Conservation (phyloP, 2,113 vertebrate genomes). For the Solea senegalensis region DNA sequence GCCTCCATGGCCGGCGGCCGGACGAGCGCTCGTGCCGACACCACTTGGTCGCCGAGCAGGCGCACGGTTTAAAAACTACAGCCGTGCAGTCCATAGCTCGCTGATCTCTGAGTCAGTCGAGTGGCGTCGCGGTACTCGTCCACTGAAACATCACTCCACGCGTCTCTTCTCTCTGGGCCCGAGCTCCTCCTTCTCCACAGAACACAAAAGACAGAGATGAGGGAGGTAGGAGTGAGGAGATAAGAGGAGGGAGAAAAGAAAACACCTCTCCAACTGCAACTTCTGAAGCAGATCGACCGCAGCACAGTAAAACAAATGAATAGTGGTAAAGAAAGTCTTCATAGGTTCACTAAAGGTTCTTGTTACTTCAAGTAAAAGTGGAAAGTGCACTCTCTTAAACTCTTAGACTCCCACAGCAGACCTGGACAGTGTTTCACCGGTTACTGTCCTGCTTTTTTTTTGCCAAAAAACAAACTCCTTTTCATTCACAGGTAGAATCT, state of each 20-base stretch:
- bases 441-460: slow-evolving; percentile 7
- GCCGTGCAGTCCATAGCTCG: slow-evolving; percentile 71
- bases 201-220: slow-evolving; percentile 61
- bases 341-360: neutral
- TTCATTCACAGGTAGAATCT: slow-evolving; percentile 41
- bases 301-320: neutral
- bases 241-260: slow-evolving; percentile 31
- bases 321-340: neutral
- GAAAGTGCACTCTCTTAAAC: slow-evolving; percentile 10
- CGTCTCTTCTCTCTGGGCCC: slow-evolving; percentile 23
- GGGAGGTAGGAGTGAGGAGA: slow-evolving; percentile 39
- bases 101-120: slow-evolving; percentile 16
- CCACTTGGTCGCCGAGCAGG: slow-evolving; percentile 58
- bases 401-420: slow-evolving; percentile 39
- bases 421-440: slow-evolving; percentile 23
- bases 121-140: neutral
- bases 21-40: slow-evolving; percentile 33
- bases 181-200: slow-evolving; percentile 65
- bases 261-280: neutral
- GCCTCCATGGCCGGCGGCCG: slow-evolving; percentile 7
- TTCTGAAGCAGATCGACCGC: slow-evolving; percentile 1
- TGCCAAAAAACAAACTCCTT: slow-evolving; percentile 16
- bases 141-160: slow-evolving; percentile 36
- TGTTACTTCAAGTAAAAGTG: slow-evolving; percentile 1
- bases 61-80: slow-evolving; percentile 62